phyloP scores from a whole-genome alignment of 2,888 invertebrate genomes.

The Sylvicola cinctus region DNA sequence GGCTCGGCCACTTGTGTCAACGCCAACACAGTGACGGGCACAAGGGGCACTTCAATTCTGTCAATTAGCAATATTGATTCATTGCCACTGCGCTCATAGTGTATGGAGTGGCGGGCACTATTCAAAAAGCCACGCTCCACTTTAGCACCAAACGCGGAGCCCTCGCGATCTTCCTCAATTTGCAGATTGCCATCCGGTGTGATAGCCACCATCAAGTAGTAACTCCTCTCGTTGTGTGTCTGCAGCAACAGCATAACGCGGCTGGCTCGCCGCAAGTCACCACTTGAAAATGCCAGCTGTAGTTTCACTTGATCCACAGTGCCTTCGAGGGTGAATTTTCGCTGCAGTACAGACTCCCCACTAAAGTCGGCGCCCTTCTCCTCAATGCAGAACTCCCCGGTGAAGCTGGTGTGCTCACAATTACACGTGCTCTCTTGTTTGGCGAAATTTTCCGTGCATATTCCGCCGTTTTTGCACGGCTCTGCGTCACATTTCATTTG shows the following conservation, averaged over 20 bases:
- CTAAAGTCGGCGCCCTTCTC: slow-evolving; percentile 81
- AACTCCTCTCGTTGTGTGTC: slow-evolving; percentile 65
- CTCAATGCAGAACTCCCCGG: slow-evolving; percentile 71
- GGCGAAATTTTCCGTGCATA: slow-evolving; percentile 74
- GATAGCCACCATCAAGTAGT: slow-evolving; percentile 62
- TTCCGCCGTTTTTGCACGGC: slow-evolving; percentile 73
- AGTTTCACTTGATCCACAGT: slow-evolving; percentile 60
- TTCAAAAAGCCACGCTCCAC: slow-evolving; percentile 66
- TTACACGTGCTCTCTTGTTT: slow-evolving; percentile 71
- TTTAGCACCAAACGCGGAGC: slow-evolving; percentile 48
- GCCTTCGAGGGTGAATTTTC: slow-evolving; percentile 51
- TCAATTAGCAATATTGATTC: slow-evolving; percentile 55
- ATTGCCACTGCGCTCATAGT: slow-evolving; percentile 43
- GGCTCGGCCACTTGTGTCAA: slow-evolving; percentile 42
- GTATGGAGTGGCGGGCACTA: slow-evolving; percentile 53
- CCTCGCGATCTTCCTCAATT: slow-evolving; percentile 70
- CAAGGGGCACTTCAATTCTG: slow-evolving; percentile 48
- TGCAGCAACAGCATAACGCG: slow-evolving; percentile 60
- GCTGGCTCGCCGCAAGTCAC: slow-evolving; percentile 55
- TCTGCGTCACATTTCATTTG: slow-evolving; percentile 75
- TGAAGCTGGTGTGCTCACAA: slow-evolving; percentile 76
- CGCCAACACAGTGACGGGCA: slow-evolving; percentile 44
- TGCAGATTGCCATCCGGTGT: slow-evolving; percentile 66
- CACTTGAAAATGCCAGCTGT: slow-evolving; percentile 71
- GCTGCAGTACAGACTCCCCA: slow-evolving; percentile 63